Conservation (phyloP, 1,140 invertebrate species). For the Eumeta japonica region DNA sequence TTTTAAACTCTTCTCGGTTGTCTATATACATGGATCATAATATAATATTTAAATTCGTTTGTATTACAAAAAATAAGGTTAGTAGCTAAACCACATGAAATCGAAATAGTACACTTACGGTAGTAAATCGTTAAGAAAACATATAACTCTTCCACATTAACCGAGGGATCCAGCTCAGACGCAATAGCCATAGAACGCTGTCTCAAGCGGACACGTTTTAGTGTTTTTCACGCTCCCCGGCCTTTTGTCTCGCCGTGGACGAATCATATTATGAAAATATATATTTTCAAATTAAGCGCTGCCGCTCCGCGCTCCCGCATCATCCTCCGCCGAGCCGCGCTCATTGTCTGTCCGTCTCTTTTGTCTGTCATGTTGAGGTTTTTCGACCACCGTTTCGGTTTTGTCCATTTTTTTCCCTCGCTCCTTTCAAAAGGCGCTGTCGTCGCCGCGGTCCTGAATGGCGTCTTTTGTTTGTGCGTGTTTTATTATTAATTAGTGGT, state of each 20-base stretch:
- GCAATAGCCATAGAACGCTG: too few species aligned
- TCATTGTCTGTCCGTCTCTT: constrained; percentile 54
- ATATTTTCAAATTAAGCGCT: constrained; percentile 57
- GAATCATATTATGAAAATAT: constrained; percentile 58
- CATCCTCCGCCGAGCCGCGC: constrained; percentile 51
- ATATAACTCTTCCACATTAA: too few species aligned
- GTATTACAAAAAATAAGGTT: too few species aligned
- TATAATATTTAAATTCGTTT: too few species aligned
- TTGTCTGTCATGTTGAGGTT: constrained; percentile 52
- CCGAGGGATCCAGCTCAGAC: too few species aligned
- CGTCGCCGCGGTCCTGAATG: constrained; percentile 51
- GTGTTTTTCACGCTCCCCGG: constrained; percentile 41
- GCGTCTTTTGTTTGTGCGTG: constrained; percentile 53
- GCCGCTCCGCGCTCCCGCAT: constrained; percentile 55
- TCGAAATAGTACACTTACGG: too few species aligned
- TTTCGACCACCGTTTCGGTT: constrained; percentile 56
- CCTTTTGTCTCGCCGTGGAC: constrained; percentile 51
- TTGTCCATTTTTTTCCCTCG: constrained; percentile 46
- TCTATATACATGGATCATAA: too few species aligned
- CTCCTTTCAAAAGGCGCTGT: constrained; percentile 39
- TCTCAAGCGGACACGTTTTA: too few species aligned
- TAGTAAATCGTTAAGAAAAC: too few species aligned
- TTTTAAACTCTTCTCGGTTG: too few species aligned
- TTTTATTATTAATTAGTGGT: constrained; percentile 59
- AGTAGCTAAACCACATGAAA: too few species aligned